Evolutionary conservation across 35 echinoderm and acorn worm genomes (phyloP), one percentile per base, ranked within the genome.

Genomic region (Apostichopus californicus): DNA sequence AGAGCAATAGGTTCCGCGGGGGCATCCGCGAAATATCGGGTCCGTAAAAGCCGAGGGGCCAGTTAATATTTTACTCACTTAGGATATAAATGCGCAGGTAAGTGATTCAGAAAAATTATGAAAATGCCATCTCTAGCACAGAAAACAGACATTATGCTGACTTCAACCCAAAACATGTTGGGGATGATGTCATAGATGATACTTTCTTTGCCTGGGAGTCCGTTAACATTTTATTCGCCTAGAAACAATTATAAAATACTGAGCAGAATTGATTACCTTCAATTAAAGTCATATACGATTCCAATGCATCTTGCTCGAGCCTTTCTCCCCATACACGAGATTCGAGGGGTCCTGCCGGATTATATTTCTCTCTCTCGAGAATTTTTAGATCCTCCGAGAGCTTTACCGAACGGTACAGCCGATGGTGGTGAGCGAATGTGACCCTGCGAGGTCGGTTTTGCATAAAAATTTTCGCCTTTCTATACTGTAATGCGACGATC

Each of bases 251-350:
- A 46, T 46, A 46, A 46, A 46, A 2, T 46, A 46, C 34, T 46
- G 34, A 46, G 34, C 34, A 46, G 34, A 7, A 22, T 46, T 9
- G 77, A 22, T 87, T 89, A 95, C 94, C 94, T 95, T 95, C 94
- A 57, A 84, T 77, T 12, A 95, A 85, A 5, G 94, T 93, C 79
- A 93, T 84, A 56, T 92, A 90, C 11, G 87, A 92, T 57, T 95
- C 54, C 54, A 95, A 21, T 11, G 22, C n/a, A 73, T 90, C 78
- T 54, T 88, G 70, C 78, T 94, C 93, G n/a, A 91, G 92, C 18
- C 84, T 34, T 57, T 96, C 95, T 15, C 95, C 92, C 92, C 90
- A 96, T 6, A 96, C 86, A 14, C 90, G 53, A 13, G 95, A 96
- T 52, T 93, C 83, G 46, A 86, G 75, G 5, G 92, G 92, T 0